These are phyloP conservation scores for Drosophila putrida DNA, from an alignment of 2,888 invertebrate genomes.

Conservation along the genomic window DNA sequence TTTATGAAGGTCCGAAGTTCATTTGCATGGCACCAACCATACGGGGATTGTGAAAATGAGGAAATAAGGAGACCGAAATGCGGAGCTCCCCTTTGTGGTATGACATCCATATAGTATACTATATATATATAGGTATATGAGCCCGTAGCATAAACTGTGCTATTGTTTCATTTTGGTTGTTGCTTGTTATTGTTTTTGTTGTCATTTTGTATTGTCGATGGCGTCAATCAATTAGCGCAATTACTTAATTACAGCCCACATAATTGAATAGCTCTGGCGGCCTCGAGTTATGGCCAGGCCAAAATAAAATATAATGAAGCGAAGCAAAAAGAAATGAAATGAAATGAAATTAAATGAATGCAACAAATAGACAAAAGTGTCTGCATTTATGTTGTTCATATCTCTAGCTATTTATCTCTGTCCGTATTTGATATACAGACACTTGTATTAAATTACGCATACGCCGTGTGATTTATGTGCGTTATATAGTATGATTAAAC, in stretches of 20 bases:
- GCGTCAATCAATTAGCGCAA: conserved; percentile 77
- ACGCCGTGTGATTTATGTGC: conserved; percentile 53
- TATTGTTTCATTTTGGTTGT: conserved; percentile 31
- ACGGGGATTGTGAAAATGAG: conserved; percentile 6
- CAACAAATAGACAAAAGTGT: conserved; percentile 25
- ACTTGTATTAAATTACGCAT: conserved; percentile 57
- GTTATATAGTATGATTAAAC: background rate
- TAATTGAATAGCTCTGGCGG: conserved; percentile 63
- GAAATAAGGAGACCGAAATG: conserved; percentile 8
- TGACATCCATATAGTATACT: background rate
- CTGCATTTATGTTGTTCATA: conserved; percentile 19
- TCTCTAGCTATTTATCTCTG: conserved; percentile 43
- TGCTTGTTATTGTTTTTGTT: conserved; percentile 26
- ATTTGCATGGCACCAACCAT: conserved; percentile 59
- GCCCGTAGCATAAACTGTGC: conserved; percentile 54
- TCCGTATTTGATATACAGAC: conserved; percentile 26
- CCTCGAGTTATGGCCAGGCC: conserved; percentile 50
- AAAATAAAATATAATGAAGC: conserved; percentile 7
- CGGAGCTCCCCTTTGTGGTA: background rate
- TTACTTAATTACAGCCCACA: conserved; percentile 76
- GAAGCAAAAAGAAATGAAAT: conserved; percentile 1
- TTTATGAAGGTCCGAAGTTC: conserved; percentile 78
- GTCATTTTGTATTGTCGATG: conserved; percentile 33
- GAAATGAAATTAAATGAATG: conserved; percentile 39
- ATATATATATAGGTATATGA: background rate